phyloP scores from a whole-genome alignment of 1,140 invertebrate genomes.

The Danaus plexippus region DNA sequence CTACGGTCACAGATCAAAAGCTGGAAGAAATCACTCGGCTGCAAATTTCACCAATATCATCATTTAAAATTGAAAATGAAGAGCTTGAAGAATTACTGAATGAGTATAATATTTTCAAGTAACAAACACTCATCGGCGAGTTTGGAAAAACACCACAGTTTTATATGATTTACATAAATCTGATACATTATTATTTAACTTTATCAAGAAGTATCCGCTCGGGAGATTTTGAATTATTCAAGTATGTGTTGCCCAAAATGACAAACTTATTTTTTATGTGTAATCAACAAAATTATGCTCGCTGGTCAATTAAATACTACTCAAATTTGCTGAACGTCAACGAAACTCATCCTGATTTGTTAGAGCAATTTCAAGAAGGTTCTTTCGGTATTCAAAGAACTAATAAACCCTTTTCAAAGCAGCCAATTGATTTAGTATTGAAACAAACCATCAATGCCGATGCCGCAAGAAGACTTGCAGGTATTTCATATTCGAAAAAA shows the following conservation, averaged over 20 bases:
- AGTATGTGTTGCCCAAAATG: conserved; percentile 34
- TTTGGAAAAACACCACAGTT: conserved; percentile 32
- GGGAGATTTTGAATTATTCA: conserved; percentile 34
- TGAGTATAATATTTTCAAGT: no score
- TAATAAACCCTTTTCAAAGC: conserved; percentile 34
- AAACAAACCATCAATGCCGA: conserved; percentile 39
- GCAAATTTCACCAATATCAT: conserved; percentile 14
- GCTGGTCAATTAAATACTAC: conserved; percentile 33
- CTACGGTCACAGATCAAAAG: no score
- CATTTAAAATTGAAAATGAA: conserved; percentile 22
- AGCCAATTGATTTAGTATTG: conserved; percentile 32
- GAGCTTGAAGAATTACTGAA: no score
- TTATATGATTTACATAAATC: conserved; percentile 39
- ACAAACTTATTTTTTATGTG: conserved; percentile 41
- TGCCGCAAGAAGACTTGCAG: conserved; percentile 29
- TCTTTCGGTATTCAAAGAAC: conserved; percentile 34
- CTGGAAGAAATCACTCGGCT: no score
- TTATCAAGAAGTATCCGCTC: conserved; percentile 33
- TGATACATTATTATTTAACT: conserved; percentile 35
- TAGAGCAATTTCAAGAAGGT: conserved; percentile 16
- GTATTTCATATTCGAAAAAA: no score
- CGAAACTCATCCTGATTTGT: conserved; percentile 22
- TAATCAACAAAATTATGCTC: conserved; percentile 46
- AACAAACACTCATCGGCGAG: no score
- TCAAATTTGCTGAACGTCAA: conserved; percentile 30